A percentile compares a stretch with the other conserved stretches of the same genome.
These are phyloP conservation scores for Sycophila texana DNA, from an alignment of 2,888 invertebrate species.

Conservation along the genomic window DNA sequence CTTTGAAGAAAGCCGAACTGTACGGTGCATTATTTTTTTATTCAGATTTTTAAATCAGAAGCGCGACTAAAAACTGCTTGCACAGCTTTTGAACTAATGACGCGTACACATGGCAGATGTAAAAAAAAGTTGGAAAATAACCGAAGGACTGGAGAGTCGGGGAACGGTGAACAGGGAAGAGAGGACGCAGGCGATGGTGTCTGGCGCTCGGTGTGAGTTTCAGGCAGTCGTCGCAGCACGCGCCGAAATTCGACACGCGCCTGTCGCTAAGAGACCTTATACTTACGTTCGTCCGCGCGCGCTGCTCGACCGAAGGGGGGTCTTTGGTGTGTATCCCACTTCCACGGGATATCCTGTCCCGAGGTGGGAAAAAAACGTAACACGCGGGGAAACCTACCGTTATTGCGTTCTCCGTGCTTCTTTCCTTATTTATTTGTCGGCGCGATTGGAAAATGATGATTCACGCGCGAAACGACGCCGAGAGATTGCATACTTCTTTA, in stretches of 20 bases:
- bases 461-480: no score
- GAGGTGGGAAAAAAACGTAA: neutral
- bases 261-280: constrained; percentile 63
- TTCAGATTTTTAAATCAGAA: no score
- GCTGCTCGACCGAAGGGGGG: neutral
- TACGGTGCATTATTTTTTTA: no score
- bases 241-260: constrained; percentile 71
- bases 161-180: constrained; percentile 5
- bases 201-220: constrained; percentile 64
- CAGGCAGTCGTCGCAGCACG: constrained; percentile 70
- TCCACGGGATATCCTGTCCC: constrained; percentile 66
- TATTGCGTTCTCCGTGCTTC: neutral
- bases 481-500: no score
- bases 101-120: no score
- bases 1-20: no score
- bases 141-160: no score
- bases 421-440: neutral
- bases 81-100: no score
- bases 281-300: constrained; percentile 46
- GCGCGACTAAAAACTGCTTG: no score
- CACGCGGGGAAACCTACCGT: constrained; percentile 20
- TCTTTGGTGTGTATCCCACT: constrained; percentile 45
- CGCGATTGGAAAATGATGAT: neutral
- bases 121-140: no score
- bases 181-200: neutral